Percentiles rank a stretch among this genome's conserved stretches.
phyloP scores from a whole-genome alignment of 2,888 invertebrate species.

The Dynastes maya region DNA sequence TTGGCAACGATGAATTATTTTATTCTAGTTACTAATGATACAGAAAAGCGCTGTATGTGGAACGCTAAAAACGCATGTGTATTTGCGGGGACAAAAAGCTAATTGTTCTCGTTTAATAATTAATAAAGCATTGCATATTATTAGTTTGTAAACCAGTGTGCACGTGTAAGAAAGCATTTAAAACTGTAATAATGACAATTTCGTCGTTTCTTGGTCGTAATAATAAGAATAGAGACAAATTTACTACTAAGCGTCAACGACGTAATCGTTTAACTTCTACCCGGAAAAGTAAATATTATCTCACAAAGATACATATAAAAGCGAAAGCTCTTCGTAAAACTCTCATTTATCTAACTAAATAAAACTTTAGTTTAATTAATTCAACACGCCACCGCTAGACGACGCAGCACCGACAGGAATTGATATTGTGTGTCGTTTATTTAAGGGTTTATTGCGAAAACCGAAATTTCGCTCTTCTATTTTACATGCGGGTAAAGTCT shows the following conservation, averaged over 20 bases:
- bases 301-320: constrained; percentile 38
- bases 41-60: too few relatives aligned
- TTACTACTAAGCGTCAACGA: constrained; percentile 22
- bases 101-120: too few relatives aligned
- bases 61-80: too few relatives aligned
- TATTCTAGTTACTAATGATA: too few relatives aligned
- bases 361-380: constrained; percentile 47
- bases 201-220: not conserved
- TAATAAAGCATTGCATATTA: too few relatives aligned
- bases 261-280: constrained; percentile 41
- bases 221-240: constrained; percentile 16
- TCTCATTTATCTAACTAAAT: constrained; percentile 42
- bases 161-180: too few relatives aligned
- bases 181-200: not conserved
- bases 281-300: constrained; percentile 42
- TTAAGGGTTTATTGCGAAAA: constrained; percentile 42
- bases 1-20: too few relatives aligned
- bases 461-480: constrained; percentile 23
- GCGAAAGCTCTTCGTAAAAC: constrained; percentile 27
- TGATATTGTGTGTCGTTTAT: constrained; percentile 31
- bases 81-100: too few relatives aligned
- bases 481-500: not conserved
- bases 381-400: constrained; percentile 31
- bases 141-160: too few relatives aligned
- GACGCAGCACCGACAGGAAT: not conserved